Evolutionary conservation across 2,113 vertebrate species (phyloP), one percentile per base, ranked within the genome.

Genomic region (Platichthys flesus): DNA sequence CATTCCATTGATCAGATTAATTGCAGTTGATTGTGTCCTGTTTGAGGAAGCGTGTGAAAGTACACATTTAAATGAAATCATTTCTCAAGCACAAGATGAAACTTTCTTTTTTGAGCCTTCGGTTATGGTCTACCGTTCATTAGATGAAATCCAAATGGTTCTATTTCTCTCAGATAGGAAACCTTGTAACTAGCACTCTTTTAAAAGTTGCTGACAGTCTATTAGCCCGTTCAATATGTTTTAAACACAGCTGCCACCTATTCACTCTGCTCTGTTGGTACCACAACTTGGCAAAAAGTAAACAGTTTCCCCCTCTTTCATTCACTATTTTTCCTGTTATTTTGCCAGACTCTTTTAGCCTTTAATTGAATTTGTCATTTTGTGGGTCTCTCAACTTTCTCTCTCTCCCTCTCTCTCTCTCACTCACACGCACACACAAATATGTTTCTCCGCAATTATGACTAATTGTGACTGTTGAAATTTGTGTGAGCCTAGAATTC

Each of bases 381-480:
- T 76, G 23, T 61, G 74, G 62, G 52, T 70, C 67, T 83, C 74
- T 81, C 63, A 72, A 51, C 76, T 85, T 80, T 79, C 81, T 86
- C 72, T 23, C 35, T 45, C 40, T 24, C 55, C 15, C 35, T 70
- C 60, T 56, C 10, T 68, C 31, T 7, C 6, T 77, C 80, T 86
- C 56, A 56, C 9, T 67, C 65, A 45, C 45, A 68, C 35, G 56
- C 60, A 71, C 71, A 40, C 74, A 71, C 65, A 70, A n/a, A 12
- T 66, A 23, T 42, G 28, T 86, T 88, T 69, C 68, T 71, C 63
- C 73, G 90, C 95, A 95, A 95, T 96, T 95, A 96, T 93, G 88
- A 90, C 91, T 95, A 95, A 95, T 91, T 94, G 94, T 93, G 82
- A 93, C 94, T 91, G 79, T 85, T 81, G 72, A 89, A 89, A 83